phyloP scores from a whole-genome alignment of 2,113 vertebrate genomes.

The Actenoides lindsayi region DNA sequence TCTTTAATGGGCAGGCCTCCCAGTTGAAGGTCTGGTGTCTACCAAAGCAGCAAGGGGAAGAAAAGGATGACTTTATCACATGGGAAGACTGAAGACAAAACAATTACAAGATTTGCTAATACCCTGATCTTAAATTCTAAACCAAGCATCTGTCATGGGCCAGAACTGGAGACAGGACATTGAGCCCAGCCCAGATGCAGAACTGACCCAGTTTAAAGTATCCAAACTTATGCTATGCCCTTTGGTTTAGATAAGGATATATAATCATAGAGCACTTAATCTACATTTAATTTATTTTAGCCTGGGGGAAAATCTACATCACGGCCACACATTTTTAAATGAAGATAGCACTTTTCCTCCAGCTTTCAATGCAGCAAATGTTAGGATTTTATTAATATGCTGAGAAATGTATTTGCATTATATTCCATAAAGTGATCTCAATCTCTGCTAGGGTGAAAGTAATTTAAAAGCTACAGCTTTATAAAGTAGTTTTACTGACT shows the following conservation, averaged over 20 bases:
- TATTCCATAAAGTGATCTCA: conserved; percentile 29
- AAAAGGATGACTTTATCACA: neutral
- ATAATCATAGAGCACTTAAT: neutral
- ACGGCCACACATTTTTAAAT: neutral
- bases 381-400: conserved; percentile 37
- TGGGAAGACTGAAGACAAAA: neutral
- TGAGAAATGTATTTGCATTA: conserved; percentile 47
- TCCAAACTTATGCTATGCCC: neutral
- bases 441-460: conserved; percentile 13
- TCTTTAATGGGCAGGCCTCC: neutral
- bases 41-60: neutral
- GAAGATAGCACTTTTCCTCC: neutral
- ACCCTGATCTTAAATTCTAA: neutral
- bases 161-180: neutral
- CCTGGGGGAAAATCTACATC: neutral
- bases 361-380: neutral
- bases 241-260: neutral
- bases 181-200: neutral
- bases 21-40: neutral
- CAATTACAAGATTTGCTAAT: neutral
- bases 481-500: conserved; percentile 49
- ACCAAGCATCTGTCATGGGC: neutral
- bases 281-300: conserved; percentile 9
- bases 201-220: neutral
- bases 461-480: conserved; percentile 53